These are phyloP conservation scores for Venturia canescens DNA, from an alignment of 1,140 invertebrate species.

Conservation along the genomic window DNA sequence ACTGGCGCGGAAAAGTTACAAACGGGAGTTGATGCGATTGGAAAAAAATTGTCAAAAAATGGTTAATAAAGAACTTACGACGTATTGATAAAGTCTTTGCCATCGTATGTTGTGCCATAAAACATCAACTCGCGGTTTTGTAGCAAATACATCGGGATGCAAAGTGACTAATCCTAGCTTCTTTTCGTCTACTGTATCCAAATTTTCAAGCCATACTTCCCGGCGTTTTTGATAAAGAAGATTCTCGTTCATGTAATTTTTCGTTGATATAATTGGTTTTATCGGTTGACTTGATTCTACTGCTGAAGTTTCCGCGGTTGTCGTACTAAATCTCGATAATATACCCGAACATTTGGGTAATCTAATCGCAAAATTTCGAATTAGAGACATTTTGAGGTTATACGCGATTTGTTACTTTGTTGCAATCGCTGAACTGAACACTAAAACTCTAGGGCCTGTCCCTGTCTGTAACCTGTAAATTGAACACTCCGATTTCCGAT, in stretches of 20 bases:
- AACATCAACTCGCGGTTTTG: conserved; percentile 91
- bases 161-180: conserved; percentile 91
- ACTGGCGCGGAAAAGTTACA: no score
- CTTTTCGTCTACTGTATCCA: conserved; percentile 86
- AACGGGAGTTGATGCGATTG: no score
- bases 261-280: conserved; percentile 61
- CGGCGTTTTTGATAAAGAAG: conserved; percentile 79
- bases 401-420: background rate
- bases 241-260: conserved; percentile 53
- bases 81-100: conserved; percentile 90
- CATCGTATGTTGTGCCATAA: conserved; percentile 92
- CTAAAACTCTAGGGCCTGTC: background rate
- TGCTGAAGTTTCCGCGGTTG: conserved; percentile 21
- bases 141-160: conserved; percentile 92
- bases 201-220: conserved; percentile 95
- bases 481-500: no score
- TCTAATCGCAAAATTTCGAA: conserved; percentile 55
- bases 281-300: conserved; percentile 17
- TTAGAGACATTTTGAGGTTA: conserved; percentile 54
- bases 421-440: background rate
- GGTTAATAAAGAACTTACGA: conserved; percentile 79
- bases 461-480: no score
- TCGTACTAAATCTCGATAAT: conserved; percentile 57
- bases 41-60: no score
- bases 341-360: conserved; percentile 54